A percentile compares a stretch with the other conserved stretches of the same genome.
Evolutionary conservation across 2,888 invertebrate species (phyloP).

Genomic region (Torymus aiolomorphi): DNA sequence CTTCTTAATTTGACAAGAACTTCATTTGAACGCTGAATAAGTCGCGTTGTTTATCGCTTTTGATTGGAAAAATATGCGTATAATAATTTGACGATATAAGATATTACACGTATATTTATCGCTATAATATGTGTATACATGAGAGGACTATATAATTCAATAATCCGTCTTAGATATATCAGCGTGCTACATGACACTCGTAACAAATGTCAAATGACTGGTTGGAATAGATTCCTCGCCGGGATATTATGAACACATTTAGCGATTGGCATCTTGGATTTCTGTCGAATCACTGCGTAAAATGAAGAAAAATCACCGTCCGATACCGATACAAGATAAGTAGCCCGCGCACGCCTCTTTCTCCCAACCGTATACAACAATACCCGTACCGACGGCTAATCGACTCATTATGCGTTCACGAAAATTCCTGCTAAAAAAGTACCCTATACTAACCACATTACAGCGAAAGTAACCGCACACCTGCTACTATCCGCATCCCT

Average conservation of each 20-base stretch:
- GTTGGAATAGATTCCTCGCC: slow-evolving; percentile 40
- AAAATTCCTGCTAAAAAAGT: no score
- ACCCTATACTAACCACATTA: no score
- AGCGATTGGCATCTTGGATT: slow-evolving; percentile 50
- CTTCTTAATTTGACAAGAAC: neutral
- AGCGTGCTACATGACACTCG: slow-evolving; percentile 8
- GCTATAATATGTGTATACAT: neutral
- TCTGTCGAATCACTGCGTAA: slow-evolving; percentile 51
- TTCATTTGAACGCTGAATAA: neutral
- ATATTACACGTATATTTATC: neutral
- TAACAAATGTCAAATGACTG: slow-evolving; percentile 51
- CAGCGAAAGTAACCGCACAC: no score
- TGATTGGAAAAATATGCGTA: slow-evolving; percentile 14
- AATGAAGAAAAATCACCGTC: slow-evolving; percentile 49
- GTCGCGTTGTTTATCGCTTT: neutral
- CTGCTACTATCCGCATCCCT: no score
- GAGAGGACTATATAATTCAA: neutral
- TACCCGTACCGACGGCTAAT: no score
- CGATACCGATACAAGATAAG: slow-evolving; percentile 25
- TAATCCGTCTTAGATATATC: neutral
- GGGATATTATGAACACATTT: slow-evolving; percentile 45
- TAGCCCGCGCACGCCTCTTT: neutral
- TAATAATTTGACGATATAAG: no score
- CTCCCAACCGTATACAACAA: no score
- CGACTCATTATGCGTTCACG: no score